Conservation (phyloP, 1,140 invertebrate species). For the Centruroides sculpturatus region DNA sequence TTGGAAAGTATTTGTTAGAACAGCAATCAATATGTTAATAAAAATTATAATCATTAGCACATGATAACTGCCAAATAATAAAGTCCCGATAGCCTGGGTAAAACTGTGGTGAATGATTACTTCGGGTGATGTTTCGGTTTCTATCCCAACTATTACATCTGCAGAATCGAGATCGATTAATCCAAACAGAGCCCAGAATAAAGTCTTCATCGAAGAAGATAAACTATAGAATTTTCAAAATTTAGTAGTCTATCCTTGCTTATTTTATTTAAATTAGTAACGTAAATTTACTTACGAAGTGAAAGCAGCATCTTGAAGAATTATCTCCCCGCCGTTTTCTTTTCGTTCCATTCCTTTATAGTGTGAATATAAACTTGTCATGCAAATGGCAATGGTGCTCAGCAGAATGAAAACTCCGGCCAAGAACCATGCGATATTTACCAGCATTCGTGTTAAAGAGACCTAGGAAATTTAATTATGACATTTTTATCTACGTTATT, state of each 20-base stretch:
- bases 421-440: slow-evolving; percentile 6
- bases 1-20: slow-evolving; percentile 56
- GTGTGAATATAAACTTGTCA: slow-evolving; percentile 7
- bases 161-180: slow-evolving; percentile 4
- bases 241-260: neutral
- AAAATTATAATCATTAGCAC: slow-evolving; percentile 51
- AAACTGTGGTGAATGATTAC: slow-evolving; percentile 31
- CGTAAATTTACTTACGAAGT: neutral
- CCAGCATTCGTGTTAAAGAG: slow-evolving; percentile 4
- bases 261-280: neutral
- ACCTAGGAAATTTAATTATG: neutral
- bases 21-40: slow-evolving; percentile 58
- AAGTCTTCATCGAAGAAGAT: slow-evolving; percentile 39
- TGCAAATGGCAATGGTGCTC: neutral
- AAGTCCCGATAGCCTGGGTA: slow-evolving; percentile 42
- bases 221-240: neutral
- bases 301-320: neutral
- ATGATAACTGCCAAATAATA: slow-evolving; percentile 45
- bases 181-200: slow-evolving; percentile 61
- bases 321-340: neutral
- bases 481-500: no score
- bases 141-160: neutral
- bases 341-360: slow-evolving; percentile 6
- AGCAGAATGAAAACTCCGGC: slow-evolving; percentile 1
- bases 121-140: neutral